phyloP scores from a whole-genome alignment of 1,140 invertebrate genomes.

The Idris sp. region DNA sequence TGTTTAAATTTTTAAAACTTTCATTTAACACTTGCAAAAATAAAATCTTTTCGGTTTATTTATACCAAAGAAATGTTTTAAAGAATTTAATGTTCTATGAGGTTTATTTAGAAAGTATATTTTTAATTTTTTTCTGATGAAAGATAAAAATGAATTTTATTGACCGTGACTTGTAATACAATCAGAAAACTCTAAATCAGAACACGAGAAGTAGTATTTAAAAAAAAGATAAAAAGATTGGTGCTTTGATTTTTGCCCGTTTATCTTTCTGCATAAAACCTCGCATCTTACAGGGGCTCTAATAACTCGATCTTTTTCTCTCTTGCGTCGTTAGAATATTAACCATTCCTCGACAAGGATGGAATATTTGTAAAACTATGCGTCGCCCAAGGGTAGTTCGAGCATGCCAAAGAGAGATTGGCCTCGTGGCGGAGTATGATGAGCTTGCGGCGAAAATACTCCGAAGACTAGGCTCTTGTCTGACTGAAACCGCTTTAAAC shows the following conservation, averaged over 20 bases:
- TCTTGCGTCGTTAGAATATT: slow-evolving; percentile 68
- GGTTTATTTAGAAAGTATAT: too few relatives aligned
- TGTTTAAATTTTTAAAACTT: too few relatives aligned
- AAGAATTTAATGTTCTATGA: too few relatives aligned
- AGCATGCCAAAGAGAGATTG: slow-evolving; percentile 65
- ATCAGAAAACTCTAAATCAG: too few relatives aligned
- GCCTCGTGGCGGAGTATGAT: slow-evolving; percentile 67
- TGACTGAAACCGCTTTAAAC: slow-evolving; percentile 72
- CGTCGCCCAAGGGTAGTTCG: slow-evolving; percentile 67
- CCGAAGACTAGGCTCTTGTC: slow-evolving; percentile 63
- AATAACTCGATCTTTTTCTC: slow-evolving; percentile 54
- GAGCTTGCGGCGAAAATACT: slow-evolving; percentile 73
- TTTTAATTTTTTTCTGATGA: too few relatives aligned
- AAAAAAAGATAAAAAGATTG: too few relatives aligned
- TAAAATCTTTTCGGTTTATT: too few relatives aligned
- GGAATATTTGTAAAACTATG: slow-evolving; percentile 77
- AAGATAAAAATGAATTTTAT: too few relatives aligned
- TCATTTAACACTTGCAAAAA: too few relatives aligned
- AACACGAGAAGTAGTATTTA: too few relatives aligned
- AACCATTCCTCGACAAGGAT: slow-evolving; percentile 65
- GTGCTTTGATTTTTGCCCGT: slow-evolving; percentile 43
- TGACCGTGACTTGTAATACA: too few relatives aligned
- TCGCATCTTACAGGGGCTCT: slow-evolving; percentile 60
- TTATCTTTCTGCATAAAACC: slow-evolving; percentile 35
- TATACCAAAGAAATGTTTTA: too few relatives aligned